Conservation (phyloP, 2,113 vertebrate species). For the Taxidea taxus region DNA sequence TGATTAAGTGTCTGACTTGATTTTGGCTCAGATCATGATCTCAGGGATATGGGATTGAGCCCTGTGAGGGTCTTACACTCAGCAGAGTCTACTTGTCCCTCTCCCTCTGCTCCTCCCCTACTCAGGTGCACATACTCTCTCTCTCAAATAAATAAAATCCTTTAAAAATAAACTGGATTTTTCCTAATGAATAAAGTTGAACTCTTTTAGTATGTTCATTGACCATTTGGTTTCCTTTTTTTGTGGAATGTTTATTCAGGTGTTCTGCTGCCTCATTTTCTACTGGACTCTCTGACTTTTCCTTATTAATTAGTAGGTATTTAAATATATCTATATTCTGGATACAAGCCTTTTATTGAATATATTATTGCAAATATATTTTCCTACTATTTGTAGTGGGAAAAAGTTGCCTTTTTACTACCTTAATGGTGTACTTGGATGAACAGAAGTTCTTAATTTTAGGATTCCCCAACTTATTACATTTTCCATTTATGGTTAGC, state of each 20-base stretch:
- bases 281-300: neutral
- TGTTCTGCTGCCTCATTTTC: slow-evolving; percentile 21
- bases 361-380: neutral
- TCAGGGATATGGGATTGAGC: neutral
- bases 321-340: neutral
- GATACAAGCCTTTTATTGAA: neutral
- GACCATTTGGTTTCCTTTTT: neutral
- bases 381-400: neutral
- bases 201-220: neutral
- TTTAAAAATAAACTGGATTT: neutral
- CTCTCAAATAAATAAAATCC: neutral
- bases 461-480: neutral
- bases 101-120: neutral
- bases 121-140: accelerated
- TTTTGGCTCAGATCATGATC: neutral
- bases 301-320: neutral
- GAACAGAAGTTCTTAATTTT: slow-evolving; percentile 33
- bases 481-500: slow-evolving; percentile 18
- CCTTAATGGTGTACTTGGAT: neutral
- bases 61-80: neutral
- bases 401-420: neutral
- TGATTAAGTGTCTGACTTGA: neutral
- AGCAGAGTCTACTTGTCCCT: neutral
- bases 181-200: slow-evolving; percentile 9
- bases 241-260: neutral